Evolutionary conservation across 2,113 vertebrate genomes (phyloP), one percentile per base, ranked within the genome.

Genomic region (Naja naja): DNA sequence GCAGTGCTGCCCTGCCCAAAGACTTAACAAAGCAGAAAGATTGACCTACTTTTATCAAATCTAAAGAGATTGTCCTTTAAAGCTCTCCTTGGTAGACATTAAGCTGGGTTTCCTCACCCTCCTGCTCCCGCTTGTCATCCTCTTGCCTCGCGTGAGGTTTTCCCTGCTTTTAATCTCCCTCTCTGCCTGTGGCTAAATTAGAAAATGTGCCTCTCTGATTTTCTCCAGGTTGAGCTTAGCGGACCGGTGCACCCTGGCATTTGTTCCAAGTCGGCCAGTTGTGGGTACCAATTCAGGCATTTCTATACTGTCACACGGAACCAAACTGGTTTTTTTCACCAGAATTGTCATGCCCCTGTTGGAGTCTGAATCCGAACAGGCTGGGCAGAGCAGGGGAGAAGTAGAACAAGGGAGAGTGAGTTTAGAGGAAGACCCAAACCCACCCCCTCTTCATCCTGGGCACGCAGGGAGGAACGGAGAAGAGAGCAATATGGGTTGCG

Each of bases 11-110:
- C 93, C 96, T 96, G 94, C 95, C 95, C 94, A 95, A 94, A 95
- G 94, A 93, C 95, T 96, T 94, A 96, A 94, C 95, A 96, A 95
- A 96, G 96, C 96, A 97, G 97, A 96, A 97, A 95, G 95, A 96
- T 96, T 97, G 97, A 97, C 96, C 97, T 96, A 97, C 93, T 97
- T 97, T 94, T 93, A 92, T 94, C 5, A 0, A 93, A 96, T 95
- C 95, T 8, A 43, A 4, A 0, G 90, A 91, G 94, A 96, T 89
- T 49, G 25, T 89, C 54, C 90, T 89, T 91, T 0, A 95, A 60
- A 5, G 12, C 94, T 92, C 86, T 95, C 86, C 0, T 0, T 91
- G 87, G 0, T 91, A 47, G 18, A 43, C 0, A 0, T 86, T 0
- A 0, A 5, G 22, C 93, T 94, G 43, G 18, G 0, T 2, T 45